These are phyloP conservation scores for Tenthredo scrophulariae DNA, from an alignment of 2,888 invertebrate species.

Conservation along the genomic window DNA sequence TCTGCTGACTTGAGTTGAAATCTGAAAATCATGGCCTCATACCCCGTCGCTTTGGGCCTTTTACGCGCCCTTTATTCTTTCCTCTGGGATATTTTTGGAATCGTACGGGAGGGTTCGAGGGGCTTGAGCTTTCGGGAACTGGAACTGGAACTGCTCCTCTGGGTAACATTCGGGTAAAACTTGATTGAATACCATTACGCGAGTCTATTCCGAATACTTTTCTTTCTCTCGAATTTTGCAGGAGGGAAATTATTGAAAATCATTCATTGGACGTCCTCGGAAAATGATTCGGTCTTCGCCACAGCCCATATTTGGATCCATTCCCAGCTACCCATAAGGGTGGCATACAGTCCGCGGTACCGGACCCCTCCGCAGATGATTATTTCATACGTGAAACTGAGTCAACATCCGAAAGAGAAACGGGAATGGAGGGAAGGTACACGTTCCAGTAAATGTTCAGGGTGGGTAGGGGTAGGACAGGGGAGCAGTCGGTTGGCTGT, in stretches of 20 bases:
- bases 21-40: constrained; percentile 11
- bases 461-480: background rate
- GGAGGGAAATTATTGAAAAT: no score
- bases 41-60: background rate
- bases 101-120: background rate
- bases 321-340: no score
- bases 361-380: no score
- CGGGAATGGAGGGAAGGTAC: background rate
- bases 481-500: background rate
- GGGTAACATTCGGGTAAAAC: constrained; percentile 28
- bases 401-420: background rate
- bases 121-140: background rate
- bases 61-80: constrained; percentile 30
- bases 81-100: background rate
- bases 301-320: no score
- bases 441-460: background rate
- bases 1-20: background rate
- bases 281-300: no score
- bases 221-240: background rate
- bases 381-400: background rate
- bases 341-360: no score
- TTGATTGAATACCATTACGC: constrained; percentile 37
- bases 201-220: background rate
- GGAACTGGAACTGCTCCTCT: constrained; percentile 18
- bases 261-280: no score